phyloP scores from a whole-genome alignment of 1,140 invertebrate genomes.

The Brachionus angularis region DNA sequence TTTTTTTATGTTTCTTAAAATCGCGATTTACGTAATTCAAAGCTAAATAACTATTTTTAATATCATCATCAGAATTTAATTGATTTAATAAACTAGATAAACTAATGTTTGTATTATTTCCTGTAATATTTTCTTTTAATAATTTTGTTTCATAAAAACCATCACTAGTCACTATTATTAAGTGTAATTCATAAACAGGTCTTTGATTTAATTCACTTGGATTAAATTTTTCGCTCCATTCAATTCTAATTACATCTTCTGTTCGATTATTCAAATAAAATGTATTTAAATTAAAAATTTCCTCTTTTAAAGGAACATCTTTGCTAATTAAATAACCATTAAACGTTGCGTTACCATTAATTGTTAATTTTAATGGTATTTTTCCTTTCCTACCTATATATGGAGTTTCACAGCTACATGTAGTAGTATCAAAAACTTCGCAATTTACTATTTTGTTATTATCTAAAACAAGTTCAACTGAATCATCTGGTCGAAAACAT shows the following conservation, averaged over 20 bases:
- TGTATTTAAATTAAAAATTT: background rate
- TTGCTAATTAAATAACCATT: background rate
- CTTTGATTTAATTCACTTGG: background rate
- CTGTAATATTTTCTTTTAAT: background rate
- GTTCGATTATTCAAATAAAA: background rate
- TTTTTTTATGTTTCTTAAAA: background rate
- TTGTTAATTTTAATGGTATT: background rate
- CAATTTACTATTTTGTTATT: background rate
- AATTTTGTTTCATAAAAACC: background rate
- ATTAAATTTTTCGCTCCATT: background rate
- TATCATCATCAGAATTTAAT: too few relatives aligned
- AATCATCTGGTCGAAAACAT: background rate
- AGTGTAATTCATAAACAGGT: background rate
- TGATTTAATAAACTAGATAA: background rate
- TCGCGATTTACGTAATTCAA: background rate
- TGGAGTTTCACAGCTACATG: background rate
- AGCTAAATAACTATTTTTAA: slow-evolving; percentile 5
- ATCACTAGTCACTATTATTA: background rate
- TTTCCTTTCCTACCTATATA: background rate
- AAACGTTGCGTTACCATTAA: background rate
- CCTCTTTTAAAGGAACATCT: background rate
- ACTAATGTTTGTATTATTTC: background rate
- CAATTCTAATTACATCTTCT: background rate
- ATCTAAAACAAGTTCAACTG: background rate
- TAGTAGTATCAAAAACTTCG: background rate